phyloP scores from a whole-genome alignment of 2,888 invertebrate genomes.

The Synergus laeviventris region DNA sequence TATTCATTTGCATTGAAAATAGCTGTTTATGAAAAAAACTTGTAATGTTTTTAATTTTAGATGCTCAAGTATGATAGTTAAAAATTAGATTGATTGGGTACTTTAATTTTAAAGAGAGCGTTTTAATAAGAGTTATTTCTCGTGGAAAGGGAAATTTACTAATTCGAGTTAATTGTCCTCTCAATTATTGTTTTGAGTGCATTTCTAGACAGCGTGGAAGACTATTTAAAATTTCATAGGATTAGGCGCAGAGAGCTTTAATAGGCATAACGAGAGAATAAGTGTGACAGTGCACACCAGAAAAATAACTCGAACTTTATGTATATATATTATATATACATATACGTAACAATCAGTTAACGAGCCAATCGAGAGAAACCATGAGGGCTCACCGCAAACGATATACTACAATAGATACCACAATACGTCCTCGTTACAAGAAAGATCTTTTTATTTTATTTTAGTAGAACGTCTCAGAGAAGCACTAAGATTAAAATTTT shows the following conservation, averaged over 20 bases:
- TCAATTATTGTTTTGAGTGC: conserved; percentile 32
- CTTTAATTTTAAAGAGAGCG: neutral
- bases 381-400: conserved; percentile 40
- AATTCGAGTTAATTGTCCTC: conserved; percentile 1
- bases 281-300: conserved; percentile 7
- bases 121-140: conserved; percentile 1
- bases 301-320: conserved; percentile 10
- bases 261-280: conserved; percentile 28
- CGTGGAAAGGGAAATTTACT: neutral
- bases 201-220: conserved; percentile 26
- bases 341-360: conserved; percentile 44
- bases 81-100: neutral
- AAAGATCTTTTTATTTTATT: conserved; percentile 24
- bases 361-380: conserved; percentile 42
- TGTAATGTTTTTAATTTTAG: no score
- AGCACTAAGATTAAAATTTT: neutral
- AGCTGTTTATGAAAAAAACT: no score
- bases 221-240: conserved; percentile 38
- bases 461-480: conserved; percentile 27
- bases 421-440: neutral
- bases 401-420: conserved; percentile 36
- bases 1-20: no score
- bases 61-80: neutral
- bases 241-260: conserved; percentile 23
- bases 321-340: conserved; percentile 19